Evolutionary conservation across 92 coral and sea anemone species (phyloP).

Genomic region (Epizoanthus fatuus): DNA sequence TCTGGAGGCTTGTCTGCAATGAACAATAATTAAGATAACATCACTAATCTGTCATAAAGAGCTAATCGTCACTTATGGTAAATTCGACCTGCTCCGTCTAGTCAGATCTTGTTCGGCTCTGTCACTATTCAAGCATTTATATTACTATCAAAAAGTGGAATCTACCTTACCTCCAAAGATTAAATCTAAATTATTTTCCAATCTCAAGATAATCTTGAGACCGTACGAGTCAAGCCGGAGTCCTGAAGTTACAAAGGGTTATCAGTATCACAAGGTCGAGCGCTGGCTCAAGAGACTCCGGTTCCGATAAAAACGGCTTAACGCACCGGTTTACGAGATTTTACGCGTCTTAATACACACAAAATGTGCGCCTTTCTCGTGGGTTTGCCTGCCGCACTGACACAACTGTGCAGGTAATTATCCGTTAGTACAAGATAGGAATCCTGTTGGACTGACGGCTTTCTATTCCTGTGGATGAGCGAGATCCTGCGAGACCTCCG

Average conservation of each 20-base stretch:
- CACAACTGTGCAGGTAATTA: too few species aligned
- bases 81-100: too few species aligned
- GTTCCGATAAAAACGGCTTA: too few species aligned
- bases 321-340: too few species aligned
- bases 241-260: neutral
- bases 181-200: neutral
- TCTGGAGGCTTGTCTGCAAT: neutral
- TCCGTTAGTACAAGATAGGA: too few species aligned
- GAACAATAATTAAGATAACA: neutral
- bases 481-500: neutral
- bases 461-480: too few species aligned
- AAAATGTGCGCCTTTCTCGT: too few species aligned
- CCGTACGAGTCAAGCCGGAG: constrained; percentile 1
- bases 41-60: neutral
- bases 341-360: too few species aligned
- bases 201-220: neutral
- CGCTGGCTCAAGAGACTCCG: too few species aligned
- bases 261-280: neutral
- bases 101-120: too few species aligned
- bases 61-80: neutral
- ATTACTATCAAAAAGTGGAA: neutral
- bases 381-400: too few species aligned
- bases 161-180: neutral
- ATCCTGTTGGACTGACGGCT: neutral
- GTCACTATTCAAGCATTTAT: too few species aligned